A percentile compares a stretch with the other conserved stretches of the same genome.
phyloP scores from a whole-genome alignment of 2,797 vertebrate species.

The Parauchenoglanis ngamensis region DNA sequence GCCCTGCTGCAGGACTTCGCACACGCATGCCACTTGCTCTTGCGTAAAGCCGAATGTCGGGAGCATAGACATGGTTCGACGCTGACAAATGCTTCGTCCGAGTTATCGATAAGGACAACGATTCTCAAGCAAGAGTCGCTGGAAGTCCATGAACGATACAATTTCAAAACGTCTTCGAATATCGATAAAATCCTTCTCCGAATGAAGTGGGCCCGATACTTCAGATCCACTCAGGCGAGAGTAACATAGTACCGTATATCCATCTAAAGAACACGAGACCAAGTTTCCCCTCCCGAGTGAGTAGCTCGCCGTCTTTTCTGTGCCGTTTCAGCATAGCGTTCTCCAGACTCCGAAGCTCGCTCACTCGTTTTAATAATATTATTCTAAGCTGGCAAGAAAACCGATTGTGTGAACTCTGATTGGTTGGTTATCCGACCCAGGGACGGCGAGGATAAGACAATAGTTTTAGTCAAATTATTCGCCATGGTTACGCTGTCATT shows the following conservation, averaged over 20 bases:
- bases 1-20: conserved; percentile 94
- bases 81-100: conserved; percentile 64
- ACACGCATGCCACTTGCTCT: conserved; percentile 97
- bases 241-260: conserved; percentile 68
- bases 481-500: conserved; percentile 99
- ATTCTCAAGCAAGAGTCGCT: conserved; percentile 44
- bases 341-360: conserved; percentile 75
- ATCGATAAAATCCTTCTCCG: conserved; percentile 64
- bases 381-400: conserved; percentile 97
- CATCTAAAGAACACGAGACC: conserved; percentile 65
- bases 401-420: conserved; percentile 96
- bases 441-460: conserved; percentile 98
- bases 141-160: conserved; percentile 68
- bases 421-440: conserved; percentile 98
- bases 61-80: conserved; percentile 93
- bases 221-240: conserved; percentile 70
- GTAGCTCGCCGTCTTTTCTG: conserved; percentile 75
- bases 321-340: conserved; percentile 78
- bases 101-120: conserved; percentile 56
- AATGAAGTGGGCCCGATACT: conserved; percentile 54
- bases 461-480: conserved; percentile 99
- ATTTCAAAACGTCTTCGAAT: conserved; percentile 53
- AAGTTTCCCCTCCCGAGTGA: conserved; percentile 70
- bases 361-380: conserved; percentile 95
- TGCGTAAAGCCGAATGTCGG: conserved; percentile 98